These are phyloP conservation scores for Diarsia mendica DNA, from an alignment of 2,888 invertebrate species.

Conservation along the genomic window DNA sequence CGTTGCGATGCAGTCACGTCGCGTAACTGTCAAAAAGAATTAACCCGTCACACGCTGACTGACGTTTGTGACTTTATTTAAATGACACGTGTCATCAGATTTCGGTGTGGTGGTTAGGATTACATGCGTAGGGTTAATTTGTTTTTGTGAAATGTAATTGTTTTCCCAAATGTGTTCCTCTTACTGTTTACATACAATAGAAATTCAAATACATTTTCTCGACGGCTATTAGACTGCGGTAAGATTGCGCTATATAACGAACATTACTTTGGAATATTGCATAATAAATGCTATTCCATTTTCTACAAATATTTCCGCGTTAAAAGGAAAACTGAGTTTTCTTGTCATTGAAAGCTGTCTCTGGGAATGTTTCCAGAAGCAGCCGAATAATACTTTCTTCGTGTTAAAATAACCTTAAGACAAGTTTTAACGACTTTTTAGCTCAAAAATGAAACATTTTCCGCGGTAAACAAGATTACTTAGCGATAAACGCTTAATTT, in stretches of 20 bases:
- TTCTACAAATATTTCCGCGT: background rate
- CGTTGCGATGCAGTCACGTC: conserved; percentile 44
- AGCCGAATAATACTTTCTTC: background rate
- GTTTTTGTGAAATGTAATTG: conserved; percentile 7
- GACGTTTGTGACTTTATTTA: conserved; percentile 47
- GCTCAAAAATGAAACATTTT: conserved; percentile 28
- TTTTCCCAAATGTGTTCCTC: background rate
- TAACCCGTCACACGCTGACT: conserved; percentile 43
- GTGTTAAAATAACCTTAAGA: background rate
- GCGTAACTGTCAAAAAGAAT: conserved; percentile 52
- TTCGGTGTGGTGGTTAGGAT: conserved; percentile 6
- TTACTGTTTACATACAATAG: background rate
- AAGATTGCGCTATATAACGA: background rate
- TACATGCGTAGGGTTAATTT: background rate
- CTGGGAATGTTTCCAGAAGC: background rate
- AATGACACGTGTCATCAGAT: conserved; percentile 23
- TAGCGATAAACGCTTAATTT: conserved; percentile 44
- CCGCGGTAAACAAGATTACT: conserved; percentile 38
- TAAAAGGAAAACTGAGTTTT: conserved; percentile 23
- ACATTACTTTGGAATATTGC: conserved; percentile 22
- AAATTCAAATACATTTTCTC: conserved; percentile 15
- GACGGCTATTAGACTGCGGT: too few relatives aligned
- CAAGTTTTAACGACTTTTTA: conserved; percentile 34
- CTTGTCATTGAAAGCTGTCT: background rate
- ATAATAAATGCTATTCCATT: conserved; percentile 14